Percentiles rank a stretch among this genome's conserved stretches.
These are phyloP conservation scores for Thalassarche chlororhynchos DNA, from an alignment of 2,113 vertebrate species.

Conservation along the genomic window DNA sequence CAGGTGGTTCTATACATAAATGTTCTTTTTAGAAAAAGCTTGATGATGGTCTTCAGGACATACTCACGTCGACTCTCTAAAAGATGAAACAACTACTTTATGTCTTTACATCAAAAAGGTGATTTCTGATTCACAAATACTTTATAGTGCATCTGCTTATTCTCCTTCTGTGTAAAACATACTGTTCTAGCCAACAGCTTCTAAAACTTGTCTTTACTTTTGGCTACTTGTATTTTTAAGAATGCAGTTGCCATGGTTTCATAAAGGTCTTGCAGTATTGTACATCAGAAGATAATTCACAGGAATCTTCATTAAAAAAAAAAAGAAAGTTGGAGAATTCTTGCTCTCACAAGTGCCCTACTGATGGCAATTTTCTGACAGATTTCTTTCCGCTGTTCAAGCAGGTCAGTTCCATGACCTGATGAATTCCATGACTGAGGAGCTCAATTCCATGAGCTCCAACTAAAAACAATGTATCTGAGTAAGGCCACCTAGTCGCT, in stretches of 20 bases:
- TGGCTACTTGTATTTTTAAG: neutral
- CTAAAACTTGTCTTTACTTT: neutral
- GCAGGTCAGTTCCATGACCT: neutral
- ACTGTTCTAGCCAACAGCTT: neutral
- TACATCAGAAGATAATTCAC: neutral
- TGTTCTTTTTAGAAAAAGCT: neutral
- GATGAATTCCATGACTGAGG: neutral
- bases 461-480: neutral
- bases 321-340: neutral
- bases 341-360: neutral
- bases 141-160: neutral
- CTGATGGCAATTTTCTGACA: neutral
- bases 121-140: neutral
- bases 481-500: neutral
- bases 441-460: neutral
- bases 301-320: neutral
- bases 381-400: neutral
- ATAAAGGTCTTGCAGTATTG: too few relatives aligned
- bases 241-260: neutral
- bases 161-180: neutral
- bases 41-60: neutral
- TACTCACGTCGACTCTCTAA: neutral
- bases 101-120: neutral
- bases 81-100: neutral
- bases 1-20: neutral